Conservation (phyloP, 37 sponge, comb jelly and placozoan genomes). For the Spongilla lacustris region DNA sequence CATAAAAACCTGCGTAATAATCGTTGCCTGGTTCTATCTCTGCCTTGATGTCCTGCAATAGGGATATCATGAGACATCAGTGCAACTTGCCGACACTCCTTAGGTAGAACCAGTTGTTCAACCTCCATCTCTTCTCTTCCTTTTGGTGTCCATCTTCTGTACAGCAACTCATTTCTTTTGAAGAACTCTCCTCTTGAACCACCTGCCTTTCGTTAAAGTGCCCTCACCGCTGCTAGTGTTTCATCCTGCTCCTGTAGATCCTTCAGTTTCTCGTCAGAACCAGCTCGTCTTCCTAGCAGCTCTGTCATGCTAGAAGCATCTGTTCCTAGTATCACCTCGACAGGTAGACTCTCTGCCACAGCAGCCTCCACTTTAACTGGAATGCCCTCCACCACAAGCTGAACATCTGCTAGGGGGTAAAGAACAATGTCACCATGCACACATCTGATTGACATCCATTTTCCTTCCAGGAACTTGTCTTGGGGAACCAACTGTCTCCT, state of each 20-base stretch:
- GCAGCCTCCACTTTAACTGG: neutral
- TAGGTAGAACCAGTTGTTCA: conserved; percentile 15
- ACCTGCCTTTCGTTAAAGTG: too few relatives aligned
- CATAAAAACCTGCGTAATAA: too few relatives aligned
- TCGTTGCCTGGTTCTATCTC: too few relatives aligned
- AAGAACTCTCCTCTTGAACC: too few relatives aligned
- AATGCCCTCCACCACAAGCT: neutral
- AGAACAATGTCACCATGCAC: neutral
- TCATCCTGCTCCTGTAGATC: neutral
- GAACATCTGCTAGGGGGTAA: neutral
- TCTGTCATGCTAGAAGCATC: neutral
- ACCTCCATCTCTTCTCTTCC: neutral
- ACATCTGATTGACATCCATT: neutral
- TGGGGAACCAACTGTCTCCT: neutral
- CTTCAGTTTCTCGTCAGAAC: neutral
- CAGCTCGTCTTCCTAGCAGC: too few relatives aligned
- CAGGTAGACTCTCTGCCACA: neutral
- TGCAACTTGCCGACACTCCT: conserved; percentile 5
- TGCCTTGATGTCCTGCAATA: too few relatives aligned
- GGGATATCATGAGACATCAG: too few relatives aligned
- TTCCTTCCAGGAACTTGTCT: neutral
- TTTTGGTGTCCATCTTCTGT: too few relatives aligned
- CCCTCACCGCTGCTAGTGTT: too few relatives aligned
- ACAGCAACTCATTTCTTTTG: too few relatives aligned
- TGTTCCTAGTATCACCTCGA: neutral